These are phyloP conservation scores for Aphis gossypii DNA, from an alignment of 1,140 invertebrate species.

Conservation along the genomic window DNA sequence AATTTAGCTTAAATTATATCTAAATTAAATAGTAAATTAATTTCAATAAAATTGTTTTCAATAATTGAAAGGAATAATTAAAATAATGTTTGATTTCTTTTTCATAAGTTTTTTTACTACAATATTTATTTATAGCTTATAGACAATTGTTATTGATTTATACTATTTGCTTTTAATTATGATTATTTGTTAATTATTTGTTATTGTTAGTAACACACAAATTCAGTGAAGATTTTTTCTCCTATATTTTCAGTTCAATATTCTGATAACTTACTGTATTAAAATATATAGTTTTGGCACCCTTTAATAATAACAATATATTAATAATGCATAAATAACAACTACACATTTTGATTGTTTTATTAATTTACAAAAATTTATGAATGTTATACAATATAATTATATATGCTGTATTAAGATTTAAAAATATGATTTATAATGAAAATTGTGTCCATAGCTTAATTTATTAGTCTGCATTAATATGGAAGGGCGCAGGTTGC, in stretches of 20 bases:
- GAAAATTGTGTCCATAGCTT: constrained; percentile 33
- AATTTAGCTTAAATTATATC: background rate
- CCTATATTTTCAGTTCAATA: background rate
- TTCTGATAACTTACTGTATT: background rate
- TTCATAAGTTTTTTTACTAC: background rate
- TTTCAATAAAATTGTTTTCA: background rate
- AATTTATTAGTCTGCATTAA: constrained; percentile 31
- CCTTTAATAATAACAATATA: constrained; percentile 37
- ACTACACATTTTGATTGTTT: background rate
- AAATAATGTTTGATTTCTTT: background rate
- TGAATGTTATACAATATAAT: constrained; percentile 45
- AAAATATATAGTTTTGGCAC: constrained; percentile 21
- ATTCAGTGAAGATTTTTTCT: background rate
- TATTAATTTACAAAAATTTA: constrained; percentile 23
- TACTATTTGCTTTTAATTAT: background rate
- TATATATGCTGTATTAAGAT: background rate
- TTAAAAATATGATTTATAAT: constrained; percentile 22
- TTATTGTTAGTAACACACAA: background rate
- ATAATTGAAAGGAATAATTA: background rate
- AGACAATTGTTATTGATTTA: constrained; percentile 17
- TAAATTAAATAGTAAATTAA: background rate
- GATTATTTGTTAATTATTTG: background rate
- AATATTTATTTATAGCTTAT: background rate
- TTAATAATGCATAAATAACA: constrained; percentile 25
- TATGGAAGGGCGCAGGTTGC: background rate